Evolutionary conservation across 2,797 vertebrate genomes (phyloP).

Genomic region (Sibirionetta formosa): DNA sequence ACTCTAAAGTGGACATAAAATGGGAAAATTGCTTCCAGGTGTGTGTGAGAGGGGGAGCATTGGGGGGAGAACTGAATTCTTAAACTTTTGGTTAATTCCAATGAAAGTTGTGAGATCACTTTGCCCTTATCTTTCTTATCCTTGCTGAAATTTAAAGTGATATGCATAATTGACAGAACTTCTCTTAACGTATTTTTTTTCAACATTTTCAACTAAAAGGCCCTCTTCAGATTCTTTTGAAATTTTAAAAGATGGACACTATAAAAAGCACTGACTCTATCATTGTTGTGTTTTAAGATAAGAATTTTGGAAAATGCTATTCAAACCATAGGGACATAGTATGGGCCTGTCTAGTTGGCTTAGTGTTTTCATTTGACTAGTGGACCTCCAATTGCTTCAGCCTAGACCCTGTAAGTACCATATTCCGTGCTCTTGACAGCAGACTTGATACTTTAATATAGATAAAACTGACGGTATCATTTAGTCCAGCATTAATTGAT

Average conservation of each 20-base stretch:
- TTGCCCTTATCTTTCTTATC: background rate
- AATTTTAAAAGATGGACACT: background rate
- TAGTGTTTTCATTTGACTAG: background rate
- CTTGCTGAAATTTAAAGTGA: background rate
- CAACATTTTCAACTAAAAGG: background rate
- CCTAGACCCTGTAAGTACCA: background rate
- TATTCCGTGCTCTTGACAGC: background rate
- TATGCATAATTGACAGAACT: background rate
- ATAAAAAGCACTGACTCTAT: background rate
- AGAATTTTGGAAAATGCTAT: accelerated
- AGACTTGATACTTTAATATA: background rate
- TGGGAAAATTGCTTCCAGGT: background rate
- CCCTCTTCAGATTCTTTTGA: background rate
- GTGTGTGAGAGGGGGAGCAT: background rate
- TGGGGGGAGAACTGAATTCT: background rate
- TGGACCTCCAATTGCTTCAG: background rate
- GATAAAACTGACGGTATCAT: background rate
- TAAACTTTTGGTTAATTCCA: background rate
- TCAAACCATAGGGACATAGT: background rate
- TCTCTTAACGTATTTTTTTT: background rate
- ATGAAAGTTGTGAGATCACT: background rate
- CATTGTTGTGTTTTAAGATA: background rate
- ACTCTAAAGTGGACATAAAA: background rate
- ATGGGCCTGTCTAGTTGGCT: background rate
- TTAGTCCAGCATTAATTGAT: background rate